These are phyloP conservation scores for Ephestia elutella DNA, from an alignment of 1,140 invertebrate species.

Conservation along the genomic window DNA sequence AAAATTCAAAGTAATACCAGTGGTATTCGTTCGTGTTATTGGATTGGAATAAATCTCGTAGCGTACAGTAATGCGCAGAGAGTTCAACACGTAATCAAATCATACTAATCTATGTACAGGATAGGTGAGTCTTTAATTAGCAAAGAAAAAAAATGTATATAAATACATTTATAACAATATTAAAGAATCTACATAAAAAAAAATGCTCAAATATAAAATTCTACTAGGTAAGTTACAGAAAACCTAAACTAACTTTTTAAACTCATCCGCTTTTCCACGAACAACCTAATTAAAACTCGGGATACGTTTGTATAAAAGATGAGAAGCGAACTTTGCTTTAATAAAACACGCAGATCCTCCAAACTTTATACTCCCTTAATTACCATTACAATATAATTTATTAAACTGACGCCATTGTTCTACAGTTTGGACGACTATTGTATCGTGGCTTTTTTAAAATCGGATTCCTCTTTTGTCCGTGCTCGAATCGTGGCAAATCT, in stretches of 20 bases:
- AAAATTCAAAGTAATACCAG: no score
- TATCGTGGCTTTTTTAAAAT: slow-evolving; percentile 23
- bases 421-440: not conserved
- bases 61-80: no score
- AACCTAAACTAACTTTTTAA: not conserved
- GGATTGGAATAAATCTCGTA: no score
- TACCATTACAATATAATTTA: slow-evolving; percentile 4
- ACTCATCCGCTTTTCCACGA: not conserved
- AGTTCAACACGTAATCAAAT: no score
- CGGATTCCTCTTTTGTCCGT: slow-evolving; percentile 5
- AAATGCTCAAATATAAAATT: not conserved
- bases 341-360: not conserved
- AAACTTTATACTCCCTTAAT: not conserved
- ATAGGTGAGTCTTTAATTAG: no score
- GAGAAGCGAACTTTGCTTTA: slow-evolving; percentile 3
- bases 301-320: slow-evolving; percentile 3
- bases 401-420: not conserved
- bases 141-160: no score
- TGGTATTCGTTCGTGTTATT: no score
- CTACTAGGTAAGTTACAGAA: not conserved
- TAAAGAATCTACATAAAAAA: no score
- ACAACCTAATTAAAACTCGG: slow-evolving; percentile 1
- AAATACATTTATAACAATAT: no score
- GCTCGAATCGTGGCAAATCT: not conserved
- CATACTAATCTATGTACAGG: no score